Conservation (phyloP, 2,888 invertebrate genomes). For the Drosophila barbarae region DNA sequence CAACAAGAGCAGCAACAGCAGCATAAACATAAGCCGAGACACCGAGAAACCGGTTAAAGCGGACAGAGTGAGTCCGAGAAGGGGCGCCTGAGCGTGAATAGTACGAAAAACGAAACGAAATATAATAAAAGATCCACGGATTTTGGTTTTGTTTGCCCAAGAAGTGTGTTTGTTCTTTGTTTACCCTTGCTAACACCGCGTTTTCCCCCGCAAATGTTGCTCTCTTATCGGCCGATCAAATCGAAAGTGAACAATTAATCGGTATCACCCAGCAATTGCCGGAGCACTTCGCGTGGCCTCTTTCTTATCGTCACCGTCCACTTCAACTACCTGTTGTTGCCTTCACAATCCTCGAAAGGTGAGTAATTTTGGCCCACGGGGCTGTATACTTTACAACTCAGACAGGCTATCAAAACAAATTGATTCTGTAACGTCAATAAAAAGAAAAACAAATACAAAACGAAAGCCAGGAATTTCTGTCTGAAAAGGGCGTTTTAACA, state of each 20-base stretch:
- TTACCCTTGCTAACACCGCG: conserved; percentile 28
- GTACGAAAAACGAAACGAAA: conserved; percentile 6
- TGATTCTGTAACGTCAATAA: not conserved
- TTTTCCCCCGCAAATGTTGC: conserved; percentile 2
- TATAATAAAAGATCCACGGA: conserved; percentile 12
- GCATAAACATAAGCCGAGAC: conserved; percentile 53
- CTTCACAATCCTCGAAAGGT: conserved; percentile 17
- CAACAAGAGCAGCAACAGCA: conserved; percentile 39
- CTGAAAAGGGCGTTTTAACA: not conserved
- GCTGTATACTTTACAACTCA: not conserved
- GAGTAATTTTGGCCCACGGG: conserved; percentile 8
- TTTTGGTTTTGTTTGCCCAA: conserved; percentile 30
- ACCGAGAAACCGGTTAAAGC: conserved; percentile 57
- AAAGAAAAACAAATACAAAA: not conserved
- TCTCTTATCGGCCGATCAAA: conserved; percentile 35
- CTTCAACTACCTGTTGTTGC: conserved; percentile 26
- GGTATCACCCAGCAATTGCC: conserved; percentile 15
- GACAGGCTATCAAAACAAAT: conserved; percentile 1
- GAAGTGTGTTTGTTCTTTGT: conserved; percentile 37
- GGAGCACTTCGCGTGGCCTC: conserved; percentile 28
- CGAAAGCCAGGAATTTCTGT: not conserved
- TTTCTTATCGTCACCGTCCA: conserved; percentile 30
- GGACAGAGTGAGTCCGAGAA: conserved; percentile 21
- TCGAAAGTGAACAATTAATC: conserved; percentile 40
- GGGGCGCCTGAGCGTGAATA: conserved; percentile 25